Percentiles rank a stretch among this genome's conserved stretches.
phyloP scores from a whole-genome alignment of 2,888 invertebrate genomes.

The Drosophila niveifrons region DNA sequence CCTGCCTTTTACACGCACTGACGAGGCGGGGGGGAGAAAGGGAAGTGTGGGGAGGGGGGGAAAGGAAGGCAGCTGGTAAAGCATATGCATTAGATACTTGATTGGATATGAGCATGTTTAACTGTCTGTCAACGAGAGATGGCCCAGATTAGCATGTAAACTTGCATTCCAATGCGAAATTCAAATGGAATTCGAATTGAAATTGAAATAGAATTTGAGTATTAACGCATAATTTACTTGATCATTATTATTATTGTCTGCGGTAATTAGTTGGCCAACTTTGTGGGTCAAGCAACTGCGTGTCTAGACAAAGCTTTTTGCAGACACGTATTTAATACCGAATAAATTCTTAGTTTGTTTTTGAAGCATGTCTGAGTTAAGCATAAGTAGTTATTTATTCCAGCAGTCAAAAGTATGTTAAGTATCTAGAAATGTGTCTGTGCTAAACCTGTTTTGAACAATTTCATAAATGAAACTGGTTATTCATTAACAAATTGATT shows the following conservation, averaged over 20 bases:
- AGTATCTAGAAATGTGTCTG: too few species aligned
- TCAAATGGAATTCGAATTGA: background rate
- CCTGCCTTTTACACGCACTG: background rate
- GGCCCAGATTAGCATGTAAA: conserved; percentile 18
- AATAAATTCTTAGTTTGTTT: too few species aligned
- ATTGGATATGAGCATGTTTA: conserved; percentile 31
- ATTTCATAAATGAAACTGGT: background rate
- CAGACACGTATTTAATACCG: too few species aligned
- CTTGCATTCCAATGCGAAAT: conserved; percentile 3
- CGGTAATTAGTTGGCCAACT: background rate
- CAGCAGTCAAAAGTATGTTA: too few species aligned
- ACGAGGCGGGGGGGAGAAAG: too few species aligned
- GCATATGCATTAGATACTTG: conserved; percentile 31
- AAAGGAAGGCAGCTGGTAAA: background rate
- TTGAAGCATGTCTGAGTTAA: too few species aligned
- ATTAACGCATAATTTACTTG: background rate
- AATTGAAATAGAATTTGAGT: conserved; percentile 4
- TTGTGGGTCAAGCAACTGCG: background rate
- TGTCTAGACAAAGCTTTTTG: background rate
- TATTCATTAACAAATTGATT: background rate
- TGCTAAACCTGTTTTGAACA: too few species aligned
- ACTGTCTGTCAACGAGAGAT: conserved; percentile 25
- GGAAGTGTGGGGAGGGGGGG: too few species aligned
- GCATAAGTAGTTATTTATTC: too few species aligned
- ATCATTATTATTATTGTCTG: conserved; percentile 2